Percentiles rank a stretch among this genome's conserved stretches.
Conservation (phyloP, 2,113 vertebrate species). For the Climacteris rufus region DNA sequence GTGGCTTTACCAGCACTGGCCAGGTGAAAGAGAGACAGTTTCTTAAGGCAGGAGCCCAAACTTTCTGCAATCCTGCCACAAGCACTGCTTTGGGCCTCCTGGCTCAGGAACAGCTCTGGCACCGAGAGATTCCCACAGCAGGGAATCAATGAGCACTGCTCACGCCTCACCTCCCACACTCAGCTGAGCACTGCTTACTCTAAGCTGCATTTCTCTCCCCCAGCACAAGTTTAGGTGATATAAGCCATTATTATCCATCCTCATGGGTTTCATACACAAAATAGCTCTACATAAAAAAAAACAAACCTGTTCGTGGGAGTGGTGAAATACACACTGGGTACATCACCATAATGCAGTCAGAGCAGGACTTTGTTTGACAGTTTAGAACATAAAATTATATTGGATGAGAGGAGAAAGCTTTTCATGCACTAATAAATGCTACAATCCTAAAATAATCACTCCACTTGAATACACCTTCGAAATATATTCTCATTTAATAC, state of each 20-base stretch:
- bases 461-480: not conserved
- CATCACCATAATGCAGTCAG: not conserved
- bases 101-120: not conserved
- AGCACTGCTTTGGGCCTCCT: not conserved
- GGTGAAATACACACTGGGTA: not conserved
- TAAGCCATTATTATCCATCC: not conserved
- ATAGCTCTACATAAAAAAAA: not conserved
- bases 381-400: not conserved
- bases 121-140: rapidly evolving
- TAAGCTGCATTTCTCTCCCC: not conserved
- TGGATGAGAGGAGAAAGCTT: not conserved
- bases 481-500: not conserved
- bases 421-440: not conserved
- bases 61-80: not conserved
- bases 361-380: not conserved
- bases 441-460: slow-evolving; percentile 4
- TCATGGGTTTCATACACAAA: not conserved
- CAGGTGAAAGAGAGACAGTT: not conserved
- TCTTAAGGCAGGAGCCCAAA: not conserved
- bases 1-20: not conserved
- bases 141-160: not conserved
- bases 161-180: not conserved
- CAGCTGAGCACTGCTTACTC: not conserved
- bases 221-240: not conserved
- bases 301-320: not conserved